phyloP scores from a whole-genome alignment of 1,140 invertebrate genomes.

The Camponotus pennsylvanicus region DNA sequence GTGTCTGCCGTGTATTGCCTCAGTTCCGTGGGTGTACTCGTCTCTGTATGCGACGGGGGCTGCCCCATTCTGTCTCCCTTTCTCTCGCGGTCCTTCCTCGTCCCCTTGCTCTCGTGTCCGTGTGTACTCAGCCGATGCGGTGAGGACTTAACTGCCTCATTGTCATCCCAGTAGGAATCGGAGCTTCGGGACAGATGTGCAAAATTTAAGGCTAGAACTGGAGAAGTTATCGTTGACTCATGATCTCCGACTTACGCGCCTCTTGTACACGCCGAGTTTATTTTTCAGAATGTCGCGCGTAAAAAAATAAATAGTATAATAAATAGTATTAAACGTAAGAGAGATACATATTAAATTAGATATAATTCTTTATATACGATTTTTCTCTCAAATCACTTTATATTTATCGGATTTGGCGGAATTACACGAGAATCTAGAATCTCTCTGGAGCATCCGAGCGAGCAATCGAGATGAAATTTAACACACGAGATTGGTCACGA shows the following conservation, averaged over 20 bases:
- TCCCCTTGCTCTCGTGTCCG: conserved; percentile 57
- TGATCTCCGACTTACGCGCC: background rate
- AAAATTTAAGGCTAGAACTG: conserved; percentile 82
- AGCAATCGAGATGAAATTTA: conserved; percentile 44
- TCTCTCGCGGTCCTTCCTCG: conserved; percentile 68
- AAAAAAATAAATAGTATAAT: too few species aligned
- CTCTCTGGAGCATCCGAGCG: conserved; percentile 22
- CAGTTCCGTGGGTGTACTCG: conserved; percentile 56
- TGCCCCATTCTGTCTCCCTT: conserved; percentile 68
- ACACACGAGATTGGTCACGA: conserved; percentile 41
- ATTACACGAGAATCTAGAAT: conserved; percentile 15
- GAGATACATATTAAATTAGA: background rate
- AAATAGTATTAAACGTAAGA: too few species aligned
- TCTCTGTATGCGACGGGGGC: conserved; percentile 60
- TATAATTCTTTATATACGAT: background rate
- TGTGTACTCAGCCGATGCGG: conserved; percentile 82
- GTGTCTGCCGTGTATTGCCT: conserved; percentile 64
- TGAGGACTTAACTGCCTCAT: conserved; percentile 84
- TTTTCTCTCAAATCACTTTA: background rate
- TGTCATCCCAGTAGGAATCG: conserved; percentile 81
- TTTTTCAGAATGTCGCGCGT: background rate
- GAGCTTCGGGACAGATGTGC: conserved; percentile 82
- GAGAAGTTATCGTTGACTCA: conserved; percentile 55
- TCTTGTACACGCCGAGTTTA: background rate
- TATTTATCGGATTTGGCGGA: conserved; percentile 15